Base-by-base conservation (phyloP, 2,797 vertebrate genomes). In the Myotis daubentonii region DNA sequence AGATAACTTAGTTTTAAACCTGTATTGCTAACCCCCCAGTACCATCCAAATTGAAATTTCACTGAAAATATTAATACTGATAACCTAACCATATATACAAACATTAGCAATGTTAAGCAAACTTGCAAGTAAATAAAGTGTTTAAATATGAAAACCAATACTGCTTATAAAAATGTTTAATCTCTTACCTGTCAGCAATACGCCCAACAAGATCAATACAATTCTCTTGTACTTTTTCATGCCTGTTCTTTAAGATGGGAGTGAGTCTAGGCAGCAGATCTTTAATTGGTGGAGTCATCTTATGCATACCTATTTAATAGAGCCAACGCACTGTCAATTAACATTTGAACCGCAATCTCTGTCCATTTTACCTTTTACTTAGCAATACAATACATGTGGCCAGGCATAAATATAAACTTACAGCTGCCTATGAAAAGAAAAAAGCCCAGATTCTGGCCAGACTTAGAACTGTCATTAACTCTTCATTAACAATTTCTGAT, bases 211-310 rank as follows among this genome's bases (percentile, higher is more conserved):
- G 98, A 98, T 99, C 99, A 88, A 99, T 99, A 85, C 99, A 99
- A 91, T 99, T 99, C 97, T 99, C 99, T 98, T 99, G 99, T 92
- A 99, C 99, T 97, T 99, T 99, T 98, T 99, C 99, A 41, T 99
- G 99, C 91, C 99, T 99, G 98, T 99, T 99, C 98, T 99, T 99
- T 98, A 99, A 97, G 98, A 99, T 99, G 83, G 99, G 99, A 0
- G 99, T 99, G 95, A 99, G 98, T 47, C 99, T 99, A 82, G 99
- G 99, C 89, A 99, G 98, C 95, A 99, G 98, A 97, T 99, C 99
- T 98, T 99, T 99, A 98, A 99, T 99, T 6, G 99, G 99, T 38
- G 99, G 99, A 0, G 99, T 99, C 99, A 99, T 99, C 98, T 99
- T 99, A 98, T 99, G 99, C 99, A 99, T 99, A 96, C 99, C 99